Percentiles rank a stretch among this genome's conserved stretches.
Evolutionary conservation across 2,888 invertebrate species (phyloP).

Genomic region (Poecilobothrus nobilitatus): DNA sequence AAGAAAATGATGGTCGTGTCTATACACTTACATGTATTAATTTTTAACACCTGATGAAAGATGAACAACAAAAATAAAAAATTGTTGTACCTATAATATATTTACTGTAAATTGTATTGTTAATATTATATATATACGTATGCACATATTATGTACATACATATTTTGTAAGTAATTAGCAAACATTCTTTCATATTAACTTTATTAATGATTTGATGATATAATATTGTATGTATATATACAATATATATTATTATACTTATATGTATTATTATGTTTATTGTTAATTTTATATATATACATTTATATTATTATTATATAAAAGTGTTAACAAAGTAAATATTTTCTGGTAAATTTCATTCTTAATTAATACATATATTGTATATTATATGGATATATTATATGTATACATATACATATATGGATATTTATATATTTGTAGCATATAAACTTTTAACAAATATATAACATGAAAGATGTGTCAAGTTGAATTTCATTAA

Average conservation of each 20-base stretch:
- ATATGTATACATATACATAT: neutral
- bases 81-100: neutral
- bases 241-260: no score
- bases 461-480: neutral
- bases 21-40: neutral
- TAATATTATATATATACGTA: no score
- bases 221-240: neutral
- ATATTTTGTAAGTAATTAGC: neutral
- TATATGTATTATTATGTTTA: no score
- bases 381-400: no score
- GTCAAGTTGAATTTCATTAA: conserved; percentile 4
- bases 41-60: neutral
- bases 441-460: neutral
- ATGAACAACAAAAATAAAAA: neutral
- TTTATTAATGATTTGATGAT: neutral
- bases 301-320: no score
- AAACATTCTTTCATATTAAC: neutral
- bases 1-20: neutral
- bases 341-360: neutral
- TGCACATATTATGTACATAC: neutral
- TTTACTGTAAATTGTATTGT: neutral
- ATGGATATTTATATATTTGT: neutral
- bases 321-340: neutral
- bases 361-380: no score
- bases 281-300: no score